A percentile compares a stretch with the other conserved stretches of the same genome.
Evolutionary conservation across 2,888 invertebrate genomes (phyloP).

Genomic region (Ectobius pallidus): DNA sequence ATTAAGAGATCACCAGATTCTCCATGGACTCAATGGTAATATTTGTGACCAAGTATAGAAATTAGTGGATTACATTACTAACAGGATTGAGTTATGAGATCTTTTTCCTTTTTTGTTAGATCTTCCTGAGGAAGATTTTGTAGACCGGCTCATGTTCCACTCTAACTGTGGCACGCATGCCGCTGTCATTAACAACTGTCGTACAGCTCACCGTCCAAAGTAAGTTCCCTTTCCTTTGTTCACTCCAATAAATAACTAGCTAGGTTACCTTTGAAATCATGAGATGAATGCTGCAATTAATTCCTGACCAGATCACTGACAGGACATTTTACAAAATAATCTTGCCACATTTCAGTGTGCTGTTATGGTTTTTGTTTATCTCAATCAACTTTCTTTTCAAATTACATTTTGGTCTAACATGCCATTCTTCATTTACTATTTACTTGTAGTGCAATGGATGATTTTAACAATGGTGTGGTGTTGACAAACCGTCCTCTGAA

Average conservation of each 20-base stretch:
- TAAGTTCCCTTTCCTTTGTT: conserved; percentile 56
- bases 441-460: conserved; percentile 79
- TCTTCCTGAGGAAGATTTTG: conserved; percentile 52
- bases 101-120: conserved; percentile 39
- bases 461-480: conserved; percentile 94
- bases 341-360: too few relatives aligned
- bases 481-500: conserved; percentile 84
- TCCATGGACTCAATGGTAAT: conserved; percentile 51
- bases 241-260: too few relatives aligned
- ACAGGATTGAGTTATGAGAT: background rate
- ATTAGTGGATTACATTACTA: background rate
- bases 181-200: conserved; percentile 86
- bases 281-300: too few relatives aligned
- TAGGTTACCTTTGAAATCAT: too few relatives aligned
- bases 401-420: too few relatives aligned
- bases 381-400: too few relatives aligned
- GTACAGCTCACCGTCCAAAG: conserved; percentile 93
- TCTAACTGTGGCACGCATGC: conserved; percentile 91
- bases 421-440: too few relatives aligned
- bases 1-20: conserved; percentile 57
- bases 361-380: too few relatives aligned
- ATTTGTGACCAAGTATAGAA: background rate
- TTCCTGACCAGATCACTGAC: too few relatives aligned
- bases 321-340: too few relatives aligned
- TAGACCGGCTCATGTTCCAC: conserved; percentile 86